Conservation (phyloP, 2,888 invertebrate species). For the Tanaodytes sp. region DNA sequence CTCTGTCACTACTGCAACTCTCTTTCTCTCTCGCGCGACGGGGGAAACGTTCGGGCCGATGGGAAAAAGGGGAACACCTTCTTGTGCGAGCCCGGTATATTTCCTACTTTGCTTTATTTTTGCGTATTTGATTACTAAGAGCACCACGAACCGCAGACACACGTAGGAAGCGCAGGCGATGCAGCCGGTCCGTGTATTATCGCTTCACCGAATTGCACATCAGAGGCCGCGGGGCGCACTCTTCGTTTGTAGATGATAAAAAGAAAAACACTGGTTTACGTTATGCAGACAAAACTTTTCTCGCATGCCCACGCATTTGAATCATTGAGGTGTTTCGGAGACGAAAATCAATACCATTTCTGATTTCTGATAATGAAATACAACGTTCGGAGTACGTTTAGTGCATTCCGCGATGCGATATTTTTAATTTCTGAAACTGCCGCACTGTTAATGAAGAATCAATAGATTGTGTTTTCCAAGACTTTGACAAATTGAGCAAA, state of each 20-base stretch:
- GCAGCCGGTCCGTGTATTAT: conserved; percentile 53
- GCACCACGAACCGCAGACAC: conserved; percentile 42
- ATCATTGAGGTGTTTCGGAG: conserved; percentile 43
- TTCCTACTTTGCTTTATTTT: conserved; percentile 28
- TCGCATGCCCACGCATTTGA: conserved; percentile 26
- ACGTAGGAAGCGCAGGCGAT: conserved; percentile 48
- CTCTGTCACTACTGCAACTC: conserved; percentile 52
- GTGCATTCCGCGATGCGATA: conserved; percentile 5
- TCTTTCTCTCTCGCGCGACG: conserved; percentile 33
- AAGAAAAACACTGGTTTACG: conserved; percentile 40
- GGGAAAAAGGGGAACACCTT: conserved; percentile 52
- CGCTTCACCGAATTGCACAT: conserved; percentile 53
- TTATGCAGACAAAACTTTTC: conserved; percentile 15
- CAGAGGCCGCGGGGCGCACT: conserved; percentile 53
- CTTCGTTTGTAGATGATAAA: conserved; percentile 37
- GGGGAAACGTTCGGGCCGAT: conserved; percentile 48
- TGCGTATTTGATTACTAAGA: conserved; percentile 20
- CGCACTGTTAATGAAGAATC: conserved; percentile 14
- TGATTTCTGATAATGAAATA: conserved; percentile 26
- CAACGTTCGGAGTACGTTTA: conserved; percentile 18
- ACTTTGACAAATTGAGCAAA: no score
- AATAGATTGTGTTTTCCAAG: conserved; percentile 8
- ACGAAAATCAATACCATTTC: conserved; percentile 41
- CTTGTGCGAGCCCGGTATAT: conserved; percentile 50
- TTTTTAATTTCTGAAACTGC: conserved; percentile 13